Evolutionary conservation across 2,113 vertebrate species (phyloP), one percentile per base, ranked within the genome.

Genomic region (Sitta europaea): DNA sequence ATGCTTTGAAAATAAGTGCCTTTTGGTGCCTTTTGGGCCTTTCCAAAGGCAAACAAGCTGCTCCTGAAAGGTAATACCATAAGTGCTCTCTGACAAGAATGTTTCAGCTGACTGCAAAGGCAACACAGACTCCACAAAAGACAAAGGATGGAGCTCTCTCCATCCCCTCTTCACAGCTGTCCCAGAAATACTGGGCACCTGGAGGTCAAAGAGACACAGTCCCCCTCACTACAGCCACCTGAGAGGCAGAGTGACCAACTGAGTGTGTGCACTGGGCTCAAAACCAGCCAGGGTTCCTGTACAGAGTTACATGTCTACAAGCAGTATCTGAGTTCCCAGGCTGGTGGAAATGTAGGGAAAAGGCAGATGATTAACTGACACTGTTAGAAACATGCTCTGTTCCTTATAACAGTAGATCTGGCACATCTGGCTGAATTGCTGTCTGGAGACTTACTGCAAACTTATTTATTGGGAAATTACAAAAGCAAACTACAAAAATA

Each of bases 1-100:
- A 95, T 70, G 90, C 91, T 96, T 96, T 96, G 92, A 91, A 96
- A 97, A 78, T 40, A 91, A 94, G 63, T 29, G 22, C 95, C 96
- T 97, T 96, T 94, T 96, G 94, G 91, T 67, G 68, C 83, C 92
- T 78, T 94, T 94, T 91, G 95, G 95, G 53, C 70, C 73, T 14
- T 92, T 66, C 58, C 43, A 62, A 91, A 92, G 29, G 66, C 89
- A 96, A 94, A 96, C 84, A 92, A 72, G 48, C 27, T 57, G 45
- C 33, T 85, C n/a, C 61, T 86, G 55, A 59, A 81, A 86, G 63
- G 75, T 90, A 76, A 9, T 9, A 47, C 68, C 14, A 2, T 42
- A 50, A 88, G 54, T 14, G 5, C 40, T 50, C 54, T 91, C 75
- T 55, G 19, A 58, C 9, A 31, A 76, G 58, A n/a, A 18, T 16